These are phyloP conservation scores for Falco columbarius DNA, from an alignment of 2,797 vertebrate genomes.

Conservation along the genomic window DNA sequence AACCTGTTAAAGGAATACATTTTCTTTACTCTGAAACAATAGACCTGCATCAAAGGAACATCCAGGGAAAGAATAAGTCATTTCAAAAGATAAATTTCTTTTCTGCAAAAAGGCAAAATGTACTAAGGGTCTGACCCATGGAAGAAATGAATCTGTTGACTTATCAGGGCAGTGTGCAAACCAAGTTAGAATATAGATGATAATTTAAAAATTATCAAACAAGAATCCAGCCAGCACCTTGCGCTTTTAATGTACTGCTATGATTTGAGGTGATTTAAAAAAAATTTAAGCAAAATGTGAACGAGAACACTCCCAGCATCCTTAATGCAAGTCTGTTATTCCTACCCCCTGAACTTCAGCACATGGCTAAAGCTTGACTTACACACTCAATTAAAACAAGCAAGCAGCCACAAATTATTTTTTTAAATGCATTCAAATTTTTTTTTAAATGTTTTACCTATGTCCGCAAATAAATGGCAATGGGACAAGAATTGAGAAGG, in stretches of 20 bases:
- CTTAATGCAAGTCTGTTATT: neutral
- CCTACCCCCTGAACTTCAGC: neutral
- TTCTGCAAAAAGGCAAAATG: constrained; percentile 17
- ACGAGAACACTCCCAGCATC: neutral
- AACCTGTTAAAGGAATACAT: constrained; percentile 78
- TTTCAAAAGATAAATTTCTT: constrained; percentile 57
- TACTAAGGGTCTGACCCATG: constrained; percentile 2
- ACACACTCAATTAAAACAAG: neutral
- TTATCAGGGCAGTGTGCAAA: neutral
- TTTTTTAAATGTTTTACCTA: neutral
- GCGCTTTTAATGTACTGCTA: neutral
- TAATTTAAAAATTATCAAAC: neutral
- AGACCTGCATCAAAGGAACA: constrained; percentile 67
- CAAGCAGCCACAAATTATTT: neutral
- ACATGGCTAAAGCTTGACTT: neutral
- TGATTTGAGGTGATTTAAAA: neutral
- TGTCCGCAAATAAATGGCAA: neutral
- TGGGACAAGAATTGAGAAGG: neutral
- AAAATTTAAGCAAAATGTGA: neutral
- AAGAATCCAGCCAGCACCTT: neutral
- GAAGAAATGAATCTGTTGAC: constrained; percentile 26
- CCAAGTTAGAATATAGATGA: neutral
- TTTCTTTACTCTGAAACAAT: constrained; percentile 77
- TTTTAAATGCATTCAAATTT: neutral
- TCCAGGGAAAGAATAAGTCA: constrained; percentile 66